A percentile compares a stretch with the other conserved stretches of the same genome.
Evolutionary conservation across 2,113 vertebrate genomes (phyloP).

Genomic region (Psilopsiagon aurifrons): DNA sequence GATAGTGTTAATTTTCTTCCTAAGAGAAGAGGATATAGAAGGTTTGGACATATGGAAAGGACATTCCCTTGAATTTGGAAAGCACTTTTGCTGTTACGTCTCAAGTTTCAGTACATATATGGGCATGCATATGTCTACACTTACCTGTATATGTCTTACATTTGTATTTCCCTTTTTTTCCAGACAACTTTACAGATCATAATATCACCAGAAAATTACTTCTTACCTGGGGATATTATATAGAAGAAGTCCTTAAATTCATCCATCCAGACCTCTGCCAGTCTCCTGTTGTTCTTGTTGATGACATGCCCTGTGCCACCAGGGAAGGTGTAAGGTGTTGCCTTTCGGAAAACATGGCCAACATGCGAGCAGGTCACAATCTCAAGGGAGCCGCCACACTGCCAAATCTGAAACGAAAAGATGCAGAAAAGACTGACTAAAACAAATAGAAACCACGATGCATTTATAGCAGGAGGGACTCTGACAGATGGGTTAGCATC

Average conservation of each 20-base stretch:
- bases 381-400: slow-evolving; percentile 94
- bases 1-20: neutral
- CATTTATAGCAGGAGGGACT: neutral
- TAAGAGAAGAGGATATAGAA: neutral
- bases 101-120: neutral
- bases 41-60: neutral
- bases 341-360: slow-evolving; percentile 96
- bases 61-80: neutral
- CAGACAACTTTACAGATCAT: rapidly evolving
- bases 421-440: rapidly evolving
- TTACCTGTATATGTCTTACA: rapidly evolving
- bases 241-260: slow-evolving; percentile 99
- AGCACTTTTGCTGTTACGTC: neutral
- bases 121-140: neutral
- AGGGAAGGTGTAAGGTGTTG: slow-evolving; percentile 96
- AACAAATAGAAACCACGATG: rapidly evolving
- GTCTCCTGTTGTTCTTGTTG: slow-evolving; percentile 96
- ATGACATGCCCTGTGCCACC: slow-evolving; percentile 98
- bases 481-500: neutral
- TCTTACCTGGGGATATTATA: slow-evolving; percentile 94
- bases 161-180: rapidly evolving
- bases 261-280: slow-evolving; percentile 99
- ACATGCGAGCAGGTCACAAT: slow-evolving; percentile 97
- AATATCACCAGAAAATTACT: neutral
- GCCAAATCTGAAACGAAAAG: slow-evolving; percentile 85